These are phyloP conservation scores for Ciconia boyciana DNA, from an alignment of 2,113 vertebrate species.

Conservation along the genomic window DNA sequence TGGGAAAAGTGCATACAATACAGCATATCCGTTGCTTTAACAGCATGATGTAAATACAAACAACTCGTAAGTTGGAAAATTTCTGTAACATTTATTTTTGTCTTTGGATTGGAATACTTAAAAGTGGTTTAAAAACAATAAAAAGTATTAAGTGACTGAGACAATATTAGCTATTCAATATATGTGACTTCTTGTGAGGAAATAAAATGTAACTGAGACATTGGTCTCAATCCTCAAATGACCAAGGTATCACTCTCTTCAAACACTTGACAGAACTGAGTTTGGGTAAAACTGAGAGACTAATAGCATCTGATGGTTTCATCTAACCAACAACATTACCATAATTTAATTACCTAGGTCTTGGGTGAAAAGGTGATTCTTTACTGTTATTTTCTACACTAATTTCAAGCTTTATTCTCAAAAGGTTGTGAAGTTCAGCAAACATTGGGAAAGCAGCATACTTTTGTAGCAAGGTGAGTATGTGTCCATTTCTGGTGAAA, in stretches of 20 bases:
- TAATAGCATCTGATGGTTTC: background rate
- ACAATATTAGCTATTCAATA: background rate
- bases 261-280: background rate
- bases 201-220: background rate
- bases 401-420: background rate
- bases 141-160: background rate
- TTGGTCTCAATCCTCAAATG: background rate
- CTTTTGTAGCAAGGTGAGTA: background rate
- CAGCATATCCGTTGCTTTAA: background rate
- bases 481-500: background rate
- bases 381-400: background rate
- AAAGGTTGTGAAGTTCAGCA: background rate
- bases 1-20: background rate
- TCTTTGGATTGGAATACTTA: background rate
- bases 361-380: background rate
- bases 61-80: background rate
- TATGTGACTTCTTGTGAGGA: background rate
- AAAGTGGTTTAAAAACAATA: background rate
- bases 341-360: background rate
- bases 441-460: background rate
- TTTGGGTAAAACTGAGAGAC: background rate
- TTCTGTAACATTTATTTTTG: background rate
- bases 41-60: background rate
- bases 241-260: background rate
- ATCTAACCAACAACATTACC: background rate